A percentile compares a stretch with the other conserved stretches of the same genome.
phyloP scores from a whole-genome alignment of 92 coral and sea anemone species.

The Diadumene lineata region DNA sequence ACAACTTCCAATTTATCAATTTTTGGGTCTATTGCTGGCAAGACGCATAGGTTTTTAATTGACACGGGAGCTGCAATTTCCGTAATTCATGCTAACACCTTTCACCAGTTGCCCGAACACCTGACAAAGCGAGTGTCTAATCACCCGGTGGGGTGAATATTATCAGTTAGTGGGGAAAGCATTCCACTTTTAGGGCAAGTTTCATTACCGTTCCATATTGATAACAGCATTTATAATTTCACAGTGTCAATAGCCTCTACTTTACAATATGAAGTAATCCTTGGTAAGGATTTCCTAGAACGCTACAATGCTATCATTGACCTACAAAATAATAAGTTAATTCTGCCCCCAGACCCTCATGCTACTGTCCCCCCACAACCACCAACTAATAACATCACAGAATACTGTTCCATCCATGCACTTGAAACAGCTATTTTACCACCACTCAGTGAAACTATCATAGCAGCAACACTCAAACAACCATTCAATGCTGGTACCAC shows the following conservation, averaged over 20 bases:
- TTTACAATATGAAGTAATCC: slow-evolving; percentile 52
- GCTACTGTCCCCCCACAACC: too few species aligned
- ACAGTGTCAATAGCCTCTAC: slow-evolving; percentile 22
- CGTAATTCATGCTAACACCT: slow-evolving; percentile 7
- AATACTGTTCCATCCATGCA: slow-evolving; percentile 25
- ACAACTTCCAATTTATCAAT: slow-evolving; percentile 22
- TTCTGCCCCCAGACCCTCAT: neutral
- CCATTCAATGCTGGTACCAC: slow-evolving; percentile 9
- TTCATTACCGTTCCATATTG: slow-evolving; percentile 32
- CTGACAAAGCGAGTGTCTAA: neutral
- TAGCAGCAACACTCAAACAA: slow-evolving; percentile 32
- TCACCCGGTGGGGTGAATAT: too few species aligned
- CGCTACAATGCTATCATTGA: slow-evolving; percentile 43
- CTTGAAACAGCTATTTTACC: slow-evolving; percentile 29
- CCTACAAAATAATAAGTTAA: slow-evolving; percentile 13
- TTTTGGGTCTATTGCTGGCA: slow-evolving; percentile 12
- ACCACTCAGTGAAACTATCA: slow-evolving; percentile 43
- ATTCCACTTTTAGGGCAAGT: slow-evolving; percentile 33
- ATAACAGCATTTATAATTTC: slow-evolving; percentile 32
- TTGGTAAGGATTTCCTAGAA: slow-evolving; percentile 67
- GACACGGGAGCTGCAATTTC: slow-evolving; percentile 56
- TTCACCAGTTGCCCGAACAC: neutral
- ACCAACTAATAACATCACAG: too few species aligned
- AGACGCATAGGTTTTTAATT: slow-evolving; percentile 1
- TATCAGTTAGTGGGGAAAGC: slow-evolving; percentile 19